phyloP scores from a whole-genome alignment of 1,140 invertebrate genomes.

The Colletes latitarsis region DNA sequence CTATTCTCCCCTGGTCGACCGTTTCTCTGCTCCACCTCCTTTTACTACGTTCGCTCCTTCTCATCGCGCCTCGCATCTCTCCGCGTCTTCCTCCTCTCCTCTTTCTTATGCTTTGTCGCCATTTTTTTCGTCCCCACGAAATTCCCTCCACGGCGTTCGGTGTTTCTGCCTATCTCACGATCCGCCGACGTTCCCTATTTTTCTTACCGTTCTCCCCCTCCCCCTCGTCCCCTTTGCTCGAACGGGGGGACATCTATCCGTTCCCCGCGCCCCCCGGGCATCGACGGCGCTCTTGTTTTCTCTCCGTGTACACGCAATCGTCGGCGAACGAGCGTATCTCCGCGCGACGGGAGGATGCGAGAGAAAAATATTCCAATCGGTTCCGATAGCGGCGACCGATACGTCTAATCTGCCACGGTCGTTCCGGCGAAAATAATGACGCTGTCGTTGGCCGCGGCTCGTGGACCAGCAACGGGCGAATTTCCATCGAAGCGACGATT shows the following conservation, averaged over 20 bases:
- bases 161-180: slow-evolving; percentile 20
- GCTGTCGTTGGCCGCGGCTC: neutral
- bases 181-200: slow-evolving; percentile 8
- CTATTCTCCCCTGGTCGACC: neutral
- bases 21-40: slow-evolving; percentile 49
- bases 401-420: slow-evolving; percentile 7
- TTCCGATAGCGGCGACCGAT: neutral
- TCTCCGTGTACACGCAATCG: too few relatives aligned
- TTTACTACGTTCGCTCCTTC: slow-evolving; percentile 37
- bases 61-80: slow-evolving; percentile 41
- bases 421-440: slow-evolving; percentile 3
- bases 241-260: too few relatives aligned
- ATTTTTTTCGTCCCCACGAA: slow-evolving; percentile 28
- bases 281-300: neutral
- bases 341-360: neutral
- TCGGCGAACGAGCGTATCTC: neutral
- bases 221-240: neutral
- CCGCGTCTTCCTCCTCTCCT: slow-evolving; percentile 4
- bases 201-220: neutral
- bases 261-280: neutral
- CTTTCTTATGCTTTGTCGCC: slow-evolving; percentile 28
- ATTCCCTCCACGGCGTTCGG: neutral
- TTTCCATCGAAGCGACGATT: too few relatives aligned
- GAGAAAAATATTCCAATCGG: slow-evolving; percentile 3
- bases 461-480: too few relatives aligned